A percentile compares a stretch with the other conserved stretches of the same genome.
These are phyloP conservation scores for Rhopalosiphum padi DNA, from an alignment of 1,140 invertebrate species.

Conservation along the genomic window DNA sequence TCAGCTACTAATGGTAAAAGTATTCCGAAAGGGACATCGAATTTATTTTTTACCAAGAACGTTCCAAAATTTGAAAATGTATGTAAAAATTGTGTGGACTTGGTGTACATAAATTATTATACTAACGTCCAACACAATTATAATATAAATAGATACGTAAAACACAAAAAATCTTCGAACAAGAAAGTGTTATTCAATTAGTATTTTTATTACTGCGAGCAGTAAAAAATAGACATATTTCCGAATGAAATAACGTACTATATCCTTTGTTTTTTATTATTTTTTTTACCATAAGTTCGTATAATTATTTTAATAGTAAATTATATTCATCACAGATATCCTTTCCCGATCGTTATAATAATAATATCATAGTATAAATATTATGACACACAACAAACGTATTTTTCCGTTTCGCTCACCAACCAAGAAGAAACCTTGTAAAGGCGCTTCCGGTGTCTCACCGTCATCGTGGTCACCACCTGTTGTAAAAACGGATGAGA, in stretches of 20 bases:
- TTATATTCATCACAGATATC: not conserved
- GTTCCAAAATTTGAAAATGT: not conserved
- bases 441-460: not conserved
- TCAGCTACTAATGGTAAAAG: not conserved
- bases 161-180: not conserved
- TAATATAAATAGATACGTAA: not conserved
- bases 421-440: not conserved
- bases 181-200: not conserved
- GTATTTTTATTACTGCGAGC: not conserved
- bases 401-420: not conserved
- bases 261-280: not conserved
- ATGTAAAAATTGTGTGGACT: too few relatives aligned
- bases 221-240: not conserved
- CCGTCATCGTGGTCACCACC: not conserved
- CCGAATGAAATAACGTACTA: not conserved
- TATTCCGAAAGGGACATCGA: not conserved
- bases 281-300: not conserved
- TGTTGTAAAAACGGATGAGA: not conserved
- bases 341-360: not conserved
- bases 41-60: not conserved
- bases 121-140: not conserved
- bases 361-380: not conserved
- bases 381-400: not conserved
- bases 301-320: not conserved
- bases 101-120: not conserved